Evolutionary conservation across 2,888 invertebrate genomes (phyloP), one percentile per base, ranked within the genome.

Genomic region (Homarus gammarus): DNA sequence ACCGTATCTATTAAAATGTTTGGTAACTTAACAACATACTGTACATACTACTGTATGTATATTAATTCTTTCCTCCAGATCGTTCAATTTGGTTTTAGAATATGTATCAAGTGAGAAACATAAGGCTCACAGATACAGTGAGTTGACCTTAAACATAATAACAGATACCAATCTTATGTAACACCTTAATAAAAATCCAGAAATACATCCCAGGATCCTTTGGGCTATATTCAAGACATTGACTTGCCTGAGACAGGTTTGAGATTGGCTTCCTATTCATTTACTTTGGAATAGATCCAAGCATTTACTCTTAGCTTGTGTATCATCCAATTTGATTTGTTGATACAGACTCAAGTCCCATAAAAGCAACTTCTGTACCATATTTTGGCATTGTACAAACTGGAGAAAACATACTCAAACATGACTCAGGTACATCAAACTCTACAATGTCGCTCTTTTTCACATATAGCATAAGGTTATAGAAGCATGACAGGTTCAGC

Each of bases 231-330:
- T 68, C 18, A 81, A 82, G 72, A 51, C 44, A 64, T 40, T 44
- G 79, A 86, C 84, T 77, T 70, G 83, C 88, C 88, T 78, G 84
- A 89, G 88, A 70, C 88, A 89, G 72, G 88, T 89, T 89, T 89
- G 88, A 89, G 88, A 70, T 84, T 77, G 70, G 70, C 64, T 84
- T 83, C 77, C 88, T 72, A 70, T 64, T 27, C 77, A 44, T 44
- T 68, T 40, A 73, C n/a, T 3, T n/a, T 56, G n/a, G 51, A 83
- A 27, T 83, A 22, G 40, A 49, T 8, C n/a, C 68, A 22, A 68
- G 61, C 72, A 72, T 64, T 49, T 49, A 72, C 49, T 31, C 83
- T 22, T 27, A 18, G 56, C 18, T 72, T 40, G 33, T 49, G n/a
- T 44, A 61, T 79, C 61, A n/a, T 77, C 31, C 31, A 38, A 68